A percentile compares a stretch with the other conserved stretches of the same genome.
These are phyloP conservation scores for Urocolius indicus DNA, from an alignment of 2,113 vertebrate species.

Conservation along the genomic window DNA sequence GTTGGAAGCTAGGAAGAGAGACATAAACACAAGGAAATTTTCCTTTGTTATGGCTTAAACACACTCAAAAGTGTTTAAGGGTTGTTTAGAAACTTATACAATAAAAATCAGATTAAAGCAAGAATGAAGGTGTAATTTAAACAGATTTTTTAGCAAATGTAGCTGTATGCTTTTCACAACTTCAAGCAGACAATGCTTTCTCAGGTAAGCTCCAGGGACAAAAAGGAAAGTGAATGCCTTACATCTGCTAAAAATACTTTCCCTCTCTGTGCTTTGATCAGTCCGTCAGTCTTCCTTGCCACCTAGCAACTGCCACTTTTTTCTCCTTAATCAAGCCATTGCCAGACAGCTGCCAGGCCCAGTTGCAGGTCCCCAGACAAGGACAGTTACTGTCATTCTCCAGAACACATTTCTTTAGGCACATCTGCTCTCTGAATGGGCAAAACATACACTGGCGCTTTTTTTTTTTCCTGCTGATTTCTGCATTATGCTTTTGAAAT, in stretches of 20 bases:
- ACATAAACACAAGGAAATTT: not conserved
- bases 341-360: not conserved
- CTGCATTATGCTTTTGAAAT: not conserved
- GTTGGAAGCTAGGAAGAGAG: not conserved
- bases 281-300: not conserved
- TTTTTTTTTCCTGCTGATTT: not conserved
- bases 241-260: not conserved
- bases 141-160: not conserved
- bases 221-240: not conserved
- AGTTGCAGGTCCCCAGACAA: not conserved
- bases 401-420: not conserved
- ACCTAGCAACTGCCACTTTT: not conserved
- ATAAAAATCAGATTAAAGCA: not conserved
- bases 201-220: not conserved
- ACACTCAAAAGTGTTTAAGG: not conserved
- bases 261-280: not conserved
- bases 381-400: not conserved
- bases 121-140: not conserved
- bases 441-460: rapidly evolving
- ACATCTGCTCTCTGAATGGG: not conserved
- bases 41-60: not conserved
- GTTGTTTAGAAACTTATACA: not conserved
- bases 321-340: not conserved
- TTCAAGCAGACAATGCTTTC: not conserved
- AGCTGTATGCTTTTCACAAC: not conserved